phyloP scores from a whole-genome alignment of 1,140 invertebrate species.

The Brachionus plicatilis region DNA sequence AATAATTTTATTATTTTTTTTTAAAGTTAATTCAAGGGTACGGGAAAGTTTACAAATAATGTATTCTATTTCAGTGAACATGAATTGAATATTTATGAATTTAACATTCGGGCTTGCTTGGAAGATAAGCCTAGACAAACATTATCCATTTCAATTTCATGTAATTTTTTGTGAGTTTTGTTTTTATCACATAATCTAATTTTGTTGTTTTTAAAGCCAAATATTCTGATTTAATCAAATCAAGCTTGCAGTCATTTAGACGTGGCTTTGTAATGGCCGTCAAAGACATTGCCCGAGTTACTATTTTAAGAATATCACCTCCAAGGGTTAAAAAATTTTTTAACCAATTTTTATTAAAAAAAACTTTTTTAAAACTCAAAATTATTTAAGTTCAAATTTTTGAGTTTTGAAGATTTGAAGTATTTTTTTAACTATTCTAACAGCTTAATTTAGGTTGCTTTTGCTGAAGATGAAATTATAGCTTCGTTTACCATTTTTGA shows the following conservation, averaged over 20 bases:
- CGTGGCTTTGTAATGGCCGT: not conserved
- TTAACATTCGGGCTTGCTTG: not conserved
- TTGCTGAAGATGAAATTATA: not conserved
- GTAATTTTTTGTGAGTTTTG: not conserved
- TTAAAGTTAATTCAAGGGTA: not conserved
- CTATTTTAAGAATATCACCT: not conserved
- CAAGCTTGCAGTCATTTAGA: not conserved
- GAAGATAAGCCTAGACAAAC: not conserved
- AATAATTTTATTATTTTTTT: not conserved
- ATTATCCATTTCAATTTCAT: not conserved
- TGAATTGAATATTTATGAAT: conserved; percentile 31
- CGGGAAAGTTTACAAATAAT: not conserved
- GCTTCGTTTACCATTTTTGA: not conserved
- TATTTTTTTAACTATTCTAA: too few species aligned
- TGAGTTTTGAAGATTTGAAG: too few species aligned
- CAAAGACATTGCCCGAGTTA: not conserved
- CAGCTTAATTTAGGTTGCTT: not conserved
- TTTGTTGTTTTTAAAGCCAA: not conserved
- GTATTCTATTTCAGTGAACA: not conserved
- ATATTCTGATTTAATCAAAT: not conserved
- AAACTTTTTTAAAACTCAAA: not conserved
- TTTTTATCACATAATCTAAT: not conserved
- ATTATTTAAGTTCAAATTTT: too few species aligned
- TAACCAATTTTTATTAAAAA: not conserved
- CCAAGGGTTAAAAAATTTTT: not conserved